These are phyloP conservation scores for Drosophila pseudotalamancana DNA, from an alignment of 2,888 invertebrate genomes.

Conservation along the genomic window DNA sequence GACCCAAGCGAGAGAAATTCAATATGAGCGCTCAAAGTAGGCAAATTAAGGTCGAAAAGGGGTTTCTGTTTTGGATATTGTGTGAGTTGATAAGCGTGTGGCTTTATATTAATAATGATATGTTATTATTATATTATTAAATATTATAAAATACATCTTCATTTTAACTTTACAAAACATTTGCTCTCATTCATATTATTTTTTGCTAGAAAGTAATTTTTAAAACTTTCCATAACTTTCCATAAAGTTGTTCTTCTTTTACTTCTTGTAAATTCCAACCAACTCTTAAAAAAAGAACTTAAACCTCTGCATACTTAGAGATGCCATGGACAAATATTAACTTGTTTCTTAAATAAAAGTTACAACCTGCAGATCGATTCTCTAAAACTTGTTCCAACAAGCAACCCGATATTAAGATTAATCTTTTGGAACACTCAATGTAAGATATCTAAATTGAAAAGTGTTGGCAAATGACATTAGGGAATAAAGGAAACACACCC, in stretches of 20 bases:
- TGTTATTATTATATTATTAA: too few species aligned
- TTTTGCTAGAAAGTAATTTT: too few species aligned
- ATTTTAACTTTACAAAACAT: too few species aligned
- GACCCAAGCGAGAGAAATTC: conserved; percentile 28
- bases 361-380: background rate
- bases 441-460: background rate
- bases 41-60: background rate
- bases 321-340: background rate
- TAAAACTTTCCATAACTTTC: too few species aligned
- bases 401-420: background rate
- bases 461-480: background rate
- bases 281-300: too few species aligned
- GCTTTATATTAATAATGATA: too few species aligned
- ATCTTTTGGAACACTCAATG: background rate
- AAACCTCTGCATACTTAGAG: too few species aligned
- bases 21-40: conserved; percentile 29
- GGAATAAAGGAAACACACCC: background rate
- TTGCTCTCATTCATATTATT: too few species aligned
- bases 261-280: too few species aligned
- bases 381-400: background rate
- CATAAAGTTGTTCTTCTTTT: too few species aligned
- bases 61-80: background rate
- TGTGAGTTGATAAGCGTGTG: background rate
- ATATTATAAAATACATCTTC: too few species aligned
- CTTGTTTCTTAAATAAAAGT: background rate